Evolutionary conservation across 2,113 vertebrate species (phyloP), one percentile per base, ranked within the genome.

Genomic region (Caranx melampygus): DNA sequence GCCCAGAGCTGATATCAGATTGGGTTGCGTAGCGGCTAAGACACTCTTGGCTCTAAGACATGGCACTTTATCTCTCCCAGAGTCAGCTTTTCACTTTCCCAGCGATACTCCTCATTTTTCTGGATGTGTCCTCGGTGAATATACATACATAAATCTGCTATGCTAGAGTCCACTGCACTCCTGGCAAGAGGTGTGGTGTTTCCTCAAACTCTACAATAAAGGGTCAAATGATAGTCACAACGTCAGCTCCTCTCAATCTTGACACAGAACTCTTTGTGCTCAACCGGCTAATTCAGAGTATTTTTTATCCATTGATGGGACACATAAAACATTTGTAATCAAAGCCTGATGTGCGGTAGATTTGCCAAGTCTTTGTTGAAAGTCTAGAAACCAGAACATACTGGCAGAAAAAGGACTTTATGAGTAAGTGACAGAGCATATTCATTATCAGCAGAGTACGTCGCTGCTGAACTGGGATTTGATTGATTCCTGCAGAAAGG

Each of bases 81-180:
- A 85, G 67, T 55, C 54, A 5, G 66, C 16, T 60, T 79, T 75
- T 85, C 68, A 78, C 69, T 84, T 88, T 89, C 81, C 72, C 82
- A 85, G 62, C 18, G 59, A 66, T 78, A 37, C 79, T 75, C 40
- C 75, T 78, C 79, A 84, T 91, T 85, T 87, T 84, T 89, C 64
- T 83, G 63, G 40, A 86, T 61, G 51, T 58, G 76, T 88, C 34
- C 81, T 71, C n/a, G 11, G 55, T 81, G 61, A n/a, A 75, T 40
- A 74, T 59, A 73, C 52, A 85, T 83, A 91, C 52, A 85, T 83
- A 91, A 90, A 89, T 89, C 79, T 82, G 49, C 64, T 64, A 16
- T 60, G 45, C 34, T 52, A 61, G n/a, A 72, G 59, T 74, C 70
- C 10, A 59, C 18, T 59, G 13, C 57, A 51, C 31, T 71, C 51